Percentiles rank a stretch among this genome's conserved stretches.
Evolutionary conservation across 2,797 vertebrate species (phyloP).

Genomic region (Danio aesculapii): DNA sequence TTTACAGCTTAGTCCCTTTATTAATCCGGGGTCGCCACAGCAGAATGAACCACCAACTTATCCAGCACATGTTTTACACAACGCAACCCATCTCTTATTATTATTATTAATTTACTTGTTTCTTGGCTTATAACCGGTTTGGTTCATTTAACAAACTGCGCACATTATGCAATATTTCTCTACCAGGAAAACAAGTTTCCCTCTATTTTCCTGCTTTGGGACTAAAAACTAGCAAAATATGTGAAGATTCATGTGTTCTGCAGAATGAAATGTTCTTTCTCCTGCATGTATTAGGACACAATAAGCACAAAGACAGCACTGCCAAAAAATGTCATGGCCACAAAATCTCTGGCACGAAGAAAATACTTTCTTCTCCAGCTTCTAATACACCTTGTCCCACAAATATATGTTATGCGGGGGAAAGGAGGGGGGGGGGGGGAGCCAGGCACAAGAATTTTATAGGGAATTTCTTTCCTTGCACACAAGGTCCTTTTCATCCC

Average conservation of each 20-base stretch:
- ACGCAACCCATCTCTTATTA: too few species aligned
- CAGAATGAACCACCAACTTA: too few species aligned
- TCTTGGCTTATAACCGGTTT: neutral
- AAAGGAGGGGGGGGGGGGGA: too few species aligned
- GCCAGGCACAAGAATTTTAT: slow-evolving; percentile 33
- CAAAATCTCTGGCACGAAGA: neutral
- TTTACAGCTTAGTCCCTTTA: too few species aligned
- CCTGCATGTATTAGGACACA: neutral
- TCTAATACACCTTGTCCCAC: neutral
- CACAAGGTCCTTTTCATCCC: slow-evolving; percentile 64
- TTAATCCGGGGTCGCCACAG: too few species aligned
- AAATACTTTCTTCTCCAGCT: slow-evolving; percentile 3
- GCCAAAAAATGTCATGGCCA: neutral
- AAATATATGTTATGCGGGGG: slow-evolving; percentile 34
- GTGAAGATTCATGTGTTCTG: neutral
- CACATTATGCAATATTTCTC: neutral
- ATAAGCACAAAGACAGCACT: slow-evolving; percentile 12
- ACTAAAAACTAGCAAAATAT: neutral
- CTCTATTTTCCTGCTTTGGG: slow-evolving; percentile 10
- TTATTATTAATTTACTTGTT: neutral
- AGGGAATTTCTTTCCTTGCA: slow-evolving; percentile 44
- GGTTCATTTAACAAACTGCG: neutral
- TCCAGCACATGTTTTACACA: too few species aligned
- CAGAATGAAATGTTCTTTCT: neutral
- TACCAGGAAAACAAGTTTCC: slow-evolving; percentile 10